phyloP scores from a whole-genome alignment of 2,888 invertebrate species.

The Tinea pellionella region DNA sequence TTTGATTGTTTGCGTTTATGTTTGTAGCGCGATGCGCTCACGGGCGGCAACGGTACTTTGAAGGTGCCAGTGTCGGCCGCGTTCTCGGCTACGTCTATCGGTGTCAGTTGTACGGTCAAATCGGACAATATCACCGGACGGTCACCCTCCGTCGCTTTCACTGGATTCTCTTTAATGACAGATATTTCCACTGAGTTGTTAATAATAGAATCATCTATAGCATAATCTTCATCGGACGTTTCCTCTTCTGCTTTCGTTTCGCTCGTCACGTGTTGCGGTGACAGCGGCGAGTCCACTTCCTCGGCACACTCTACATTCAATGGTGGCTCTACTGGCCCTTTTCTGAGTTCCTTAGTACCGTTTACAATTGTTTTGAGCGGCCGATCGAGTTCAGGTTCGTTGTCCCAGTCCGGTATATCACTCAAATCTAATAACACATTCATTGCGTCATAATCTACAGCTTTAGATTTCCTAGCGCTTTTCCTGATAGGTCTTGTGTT shows the following conservation, averaged over 20 bases:
- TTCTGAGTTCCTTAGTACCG: no score
- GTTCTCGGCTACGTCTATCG: not conserved
- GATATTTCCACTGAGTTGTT: no score
- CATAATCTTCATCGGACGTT: no score
- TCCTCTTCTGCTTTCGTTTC: no score
- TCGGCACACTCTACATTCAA: no score
- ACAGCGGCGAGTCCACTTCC: no score
- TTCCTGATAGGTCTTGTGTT: not conserved
- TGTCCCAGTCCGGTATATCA: not conserved
- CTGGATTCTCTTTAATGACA: not conserved
- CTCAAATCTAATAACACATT: not conserved
- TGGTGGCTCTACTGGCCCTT: no score
- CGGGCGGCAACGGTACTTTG: not conserved
- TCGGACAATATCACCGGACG: not conserved
- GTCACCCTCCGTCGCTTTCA: not conserved
- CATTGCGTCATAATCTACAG: not conserved
- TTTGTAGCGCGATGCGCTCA: not conserved
- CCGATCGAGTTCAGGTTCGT: no score
- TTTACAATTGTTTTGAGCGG: no score
- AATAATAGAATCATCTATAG: no score
- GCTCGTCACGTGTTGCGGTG: no score
- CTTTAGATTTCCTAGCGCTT: not conserved
- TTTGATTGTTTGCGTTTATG: not conserved
- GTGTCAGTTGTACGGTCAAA: not conserved
- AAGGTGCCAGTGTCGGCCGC: not conserved